These are phyloP conservation scores for Podocnemis expansa DNA, from an alignment of 2,113 vertebrate species.

Conservation along the genomic window DNA sequence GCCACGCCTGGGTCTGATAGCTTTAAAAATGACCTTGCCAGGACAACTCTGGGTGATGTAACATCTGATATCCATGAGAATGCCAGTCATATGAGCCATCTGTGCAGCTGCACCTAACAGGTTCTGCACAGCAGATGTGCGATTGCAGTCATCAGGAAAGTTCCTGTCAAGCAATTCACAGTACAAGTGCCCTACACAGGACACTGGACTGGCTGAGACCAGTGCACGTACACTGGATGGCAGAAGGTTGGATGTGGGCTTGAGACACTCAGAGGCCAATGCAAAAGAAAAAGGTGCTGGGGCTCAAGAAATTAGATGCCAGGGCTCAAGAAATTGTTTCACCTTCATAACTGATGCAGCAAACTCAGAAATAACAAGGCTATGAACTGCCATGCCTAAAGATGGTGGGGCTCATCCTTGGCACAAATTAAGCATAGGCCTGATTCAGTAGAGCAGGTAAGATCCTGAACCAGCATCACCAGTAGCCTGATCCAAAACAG, in stretches of 20 bases:
- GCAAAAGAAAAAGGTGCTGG: too few relatives aligned
- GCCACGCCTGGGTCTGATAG: not conserved
- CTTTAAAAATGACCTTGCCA: not conserved
- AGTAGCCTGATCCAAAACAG: not conserved
- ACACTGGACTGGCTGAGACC: not conserved
- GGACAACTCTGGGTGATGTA: fast-evolving
- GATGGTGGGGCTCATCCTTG: too few relatives aligned
- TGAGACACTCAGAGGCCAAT: not conserved
- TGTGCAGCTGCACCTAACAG: not conserved
- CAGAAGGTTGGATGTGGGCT: not conserved
- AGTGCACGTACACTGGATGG: fast-evolving
- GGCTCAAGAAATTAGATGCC: too few relatives aligned
- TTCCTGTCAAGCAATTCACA: fast-evolving
- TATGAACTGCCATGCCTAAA: too few relatives aligned
- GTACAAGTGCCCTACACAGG: fast-evolving
- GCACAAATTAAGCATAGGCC: not conserved
- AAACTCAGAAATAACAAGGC: too few relatives aligned
- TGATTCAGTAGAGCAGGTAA: not conserved
- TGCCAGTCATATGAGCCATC: not conserved
- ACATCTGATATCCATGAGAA: not conserved
- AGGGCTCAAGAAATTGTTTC: too few relatives aligned
- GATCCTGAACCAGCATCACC: not conserved
- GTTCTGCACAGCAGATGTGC: not conserved
- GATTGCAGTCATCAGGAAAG: not conserved
- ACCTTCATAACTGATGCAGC: too few relatives aligned